phyloP scores from a whole-genome alignment of 2,888 invertebrate species.

The Cryptocephalus primarius region DNA sequence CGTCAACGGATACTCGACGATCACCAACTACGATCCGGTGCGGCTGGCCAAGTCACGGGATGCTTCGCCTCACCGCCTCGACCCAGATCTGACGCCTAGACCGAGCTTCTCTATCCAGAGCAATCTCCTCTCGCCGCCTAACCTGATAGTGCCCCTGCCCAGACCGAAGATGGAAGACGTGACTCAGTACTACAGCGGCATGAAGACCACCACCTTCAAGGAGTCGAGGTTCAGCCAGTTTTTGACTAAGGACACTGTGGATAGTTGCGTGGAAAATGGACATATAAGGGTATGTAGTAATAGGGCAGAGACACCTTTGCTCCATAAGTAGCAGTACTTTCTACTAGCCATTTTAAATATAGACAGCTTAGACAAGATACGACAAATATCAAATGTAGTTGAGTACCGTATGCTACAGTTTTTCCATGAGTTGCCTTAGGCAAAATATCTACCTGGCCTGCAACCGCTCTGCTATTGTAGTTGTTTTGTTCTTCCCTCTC shows the following conservation, averaged over 20 bases:
- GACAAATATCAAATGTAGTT: too few species aligned
- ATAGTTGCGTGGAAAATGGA: slow-evolving; percentile 28
- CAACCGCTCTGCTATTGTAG: too few species aligned
- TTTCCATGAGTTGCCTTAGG: too few species aligned
- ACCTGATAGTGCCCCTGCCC: slow-evolving; percentile 30
- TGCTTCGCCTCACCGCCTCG: slow-evolving; percentile 53
- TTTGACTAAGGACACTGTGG: slow-evolving; percentile 26
- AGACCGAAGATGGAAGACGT: slow-evolving; percentile 21
- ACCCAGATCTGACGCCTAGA: slow-evolving; percentile 20
- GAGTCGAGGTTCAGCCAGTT: slow-evolving; percentile 22
- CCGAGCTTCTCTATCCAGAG: slow-evolving; percentile 26
- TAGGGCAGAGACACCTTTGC: too few species aligned
- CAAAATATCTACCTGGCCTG: too few species aligned
- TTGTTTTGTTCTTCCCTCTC: too few species aligned
- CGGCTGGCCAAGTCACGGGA: slow-evolving; percentile 49
- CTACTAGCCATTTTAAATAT: too few species aligned
- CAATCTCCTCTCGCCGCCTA: slow-evolving; percentile 35
- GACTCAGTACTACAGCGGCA: slow-evolving; percentile 23
- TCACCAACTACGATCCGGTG: slow-evolving; percentile 78
- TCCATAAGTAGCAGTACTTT: too few species aligned
- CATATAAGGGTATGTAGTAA: slow-evolving; percentile 1
- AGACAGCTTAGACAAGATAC: too few species aligned
- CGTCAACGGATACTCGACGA: slow-evolving; percentile 80
- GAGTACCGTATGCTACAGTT: too few species aligned
- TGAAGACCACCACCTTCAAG: slow-evolving; percentile 21